Percentiles rank a stretch among this genome's conserved stretches.
phyloP scores from a whole-genome alignment of 2,113 vertebrate species.

The Poeciliopsis retropinna region DNA sequence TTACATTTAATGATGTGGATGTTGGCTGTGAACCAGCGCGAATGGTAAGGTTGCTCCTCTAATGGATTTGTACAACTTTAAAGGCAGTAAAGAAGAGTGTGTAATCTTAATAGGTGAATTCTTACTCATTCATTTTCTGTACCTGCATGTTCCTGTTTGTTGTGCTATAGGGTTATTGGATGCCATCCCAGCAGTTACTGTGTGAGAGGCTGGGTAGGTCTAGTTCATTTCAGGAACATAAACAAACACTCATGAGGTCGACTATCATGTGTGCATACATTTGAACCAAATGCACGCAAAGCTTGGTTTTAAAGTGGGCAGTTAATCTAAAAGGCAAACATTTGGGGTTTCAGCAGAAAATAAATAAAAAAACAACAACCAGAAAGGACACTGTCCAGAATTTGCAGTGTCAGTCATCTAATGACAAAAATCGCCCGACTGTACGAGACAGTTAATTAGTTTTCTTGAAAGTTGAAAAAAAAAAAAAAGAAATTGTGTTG shows the following conservation, averaged over 20 bases:
- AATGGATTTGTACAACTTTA: conserved; percentile 12
- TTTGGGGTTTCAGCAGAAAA: too few species aligned
- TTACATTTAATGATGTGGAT: conserved; percentile 64
- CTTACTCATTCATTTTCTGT: neutral
- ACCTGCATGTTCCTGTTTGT: neutral
- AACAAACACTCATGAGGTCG: neutral
- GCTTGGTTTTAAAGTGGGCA: too few species aligned
- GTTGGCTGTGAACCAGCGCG: conserved; percentile 54
- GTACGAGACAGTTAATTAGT: too few species aligned
- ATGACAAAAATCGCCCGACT: too few species aligned
- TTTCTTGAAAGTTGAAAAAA: too few species aligned
- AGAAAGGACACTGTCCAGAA: too few species aligned
- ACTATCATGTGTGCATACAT: neutral
- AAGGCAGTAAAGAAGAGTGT: conserved; percentile 10
- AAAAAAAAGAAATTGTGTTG: too few species aligned
- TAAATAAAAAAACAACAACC: too few species aligned
- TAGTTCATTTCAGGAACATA: neutral
- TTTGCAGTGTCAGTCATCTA: too few species aligned
- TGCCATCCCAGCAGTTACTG: neutral
- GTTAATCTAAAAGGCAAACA: too few species aligned
- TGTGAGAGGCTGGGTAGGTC: neutral
- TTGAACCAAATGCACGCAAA: too few species aligned
- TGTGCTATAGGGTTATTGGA: neutral
- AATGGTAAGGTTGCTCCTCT: conserved; percentile 24
- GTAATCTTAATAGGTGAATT: neutral